phyloP scores from a whole-genome alignment of 1,140 invertebrate genomes.

The Archegozetes longisetosus region DNA sequence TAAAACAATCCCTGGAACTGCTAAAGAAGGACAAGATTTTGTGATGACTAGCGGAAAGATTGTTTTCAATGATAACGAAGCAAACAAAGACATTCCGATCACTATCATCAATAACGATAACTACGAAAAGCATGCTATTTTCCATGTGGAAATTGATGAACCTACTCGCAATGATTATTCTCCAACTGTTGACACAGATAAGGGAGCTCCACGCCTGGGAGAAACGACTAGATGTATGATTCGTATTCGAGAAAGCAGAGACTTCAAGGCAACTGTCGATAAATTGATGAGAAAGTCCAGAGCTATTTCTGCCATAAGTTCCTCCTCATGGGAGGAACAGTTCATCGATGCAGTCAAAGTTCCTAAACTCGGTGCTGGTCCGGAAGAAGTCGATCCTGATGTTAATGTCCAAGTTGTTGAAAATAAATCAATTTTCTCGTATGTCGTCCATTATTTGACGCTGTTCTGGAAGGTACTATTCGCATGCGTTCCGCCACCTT shows the following conservation, averaged over 20 bases:
- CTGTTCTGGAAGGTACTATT: slow-evolving; percentile 96
- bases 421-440: slow-evolving; percentile 32
- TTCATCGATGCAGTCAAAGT: slow-evolving; percentile 90
- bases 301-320: slow-evolving; percentile 79
- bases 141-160: slow-evolving; percentile 76
- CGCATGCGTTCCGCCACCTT: slow-evolving; percentile 92
- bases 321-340: slow-evolving; percentile 95
- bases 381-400: slow-evolving; percentile 34
- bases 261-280: slow-evolving; percentile 97
- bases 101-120: slow-evolving; percentile 88
- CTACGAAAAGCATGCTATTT: slow-evolving; percentile 89
- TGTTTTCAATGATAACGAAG: slow-evolving; percentile 94
- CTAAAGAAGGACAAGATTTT: slow-evolving; percentile 75
- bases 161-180: slow-evolving; percentile 42
- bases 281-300: slow-evolving; percentile 69
- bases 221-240: slow-evolving; percentile 65
- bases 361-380: slow-evolving; percentile 33
- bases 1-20: slow-evolving; percentile 79
- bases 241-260: slow-evolving; percentile 87
- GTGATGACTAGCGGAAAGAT: slow-evolving; percentile 59
- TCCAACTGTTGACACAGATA: slow-evolving; percentile 39
- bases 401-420: slow-evolving; percentile 27
- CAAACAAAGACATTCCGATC: slow-evolving; percentile 72
- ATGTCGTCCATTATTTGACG: slow-evolving; percentile 49
- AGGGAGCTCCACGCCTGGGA: slow-evolving; percentile 75